Evolutionary conservation across 2,797 vertebrate genomes (phyloP).

Genomic region (Notoglanidium macrostoma): DNA sequence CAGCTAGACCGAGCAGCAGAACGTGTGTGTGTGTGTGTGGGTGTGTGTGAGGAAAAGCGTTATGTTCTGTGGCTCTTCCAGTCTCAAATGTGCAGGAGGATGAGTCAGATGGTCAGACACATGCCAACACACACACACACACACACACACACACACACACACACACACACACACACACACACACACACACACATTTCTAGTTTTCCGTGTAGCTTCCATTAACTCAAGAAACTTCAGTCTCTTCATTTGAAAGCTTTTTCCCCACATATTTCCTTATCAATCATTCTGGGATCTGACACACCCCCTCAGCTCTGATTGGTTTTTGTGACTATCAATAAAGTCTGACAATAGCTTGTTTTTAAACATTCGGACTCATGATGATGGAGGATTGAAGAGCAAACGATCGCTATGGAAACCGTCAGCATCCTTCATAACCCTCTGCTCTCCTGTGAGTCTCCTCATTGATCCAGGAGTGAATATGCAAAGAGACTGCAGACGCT

Average conservation of each 20-base stretch:
- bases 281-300: background rate
- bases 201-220: background rate
- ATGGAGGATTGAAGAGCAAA: background rate
- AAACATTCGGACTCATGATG: background rate
- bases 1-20: background rate
- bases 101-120: conserved; percentile 25
- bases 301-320: background rate
- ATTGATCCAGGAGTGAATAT: conserved; percentile 29
- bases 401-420: conserved; percentile 19
- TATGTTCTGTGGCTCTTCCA: conserved; percentile 10
- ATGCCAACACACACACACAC: conserved; percentile 24
- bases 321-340: background rate
- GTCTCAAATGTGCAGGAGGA: conserved; percentile 25
- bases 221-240: background rate
- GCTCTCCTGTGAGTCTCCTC: conserved; percentile 9
- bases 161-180: conserved; percentile 5
- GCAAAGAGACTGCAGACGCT: conserved; percentile 31
- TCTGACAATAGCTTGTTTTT: background rate
- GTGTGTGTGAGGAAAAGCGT: background rate
- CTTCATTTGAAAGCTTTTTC: background rate
- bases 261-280: background rate
- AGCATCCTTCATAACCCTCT: conserved; percentile 17
- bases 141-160: background rate
- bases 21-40: conserved; percentile 3
- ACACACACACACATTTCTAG: background rate